Conservation (phyloP, 2,797 vertebrate genomes). For the Sebastes oblongus region DNA sequence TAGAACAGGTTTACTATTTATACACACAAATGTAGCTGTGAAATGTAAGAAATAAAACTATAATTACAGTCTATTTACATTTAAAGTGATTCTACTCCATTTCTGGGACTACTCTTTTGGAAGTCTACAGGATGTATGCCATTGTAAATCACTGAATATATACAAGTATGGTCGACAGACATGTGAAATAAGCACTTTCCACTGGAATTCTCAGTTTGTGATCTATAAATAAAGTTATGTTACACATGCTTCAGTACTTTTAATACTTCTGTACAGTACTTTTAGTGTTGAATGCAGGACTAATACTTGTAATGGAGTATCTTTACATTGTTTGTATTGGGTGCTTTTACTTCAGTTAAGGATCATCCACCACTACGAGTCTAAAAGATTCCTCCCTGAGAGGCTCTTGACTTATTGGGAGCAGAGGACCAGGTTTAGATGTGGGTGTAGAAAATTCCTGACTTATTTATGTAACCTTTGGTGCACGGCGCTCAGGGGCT, state of each 20-base stretch:
- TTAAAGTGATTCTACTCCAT: neutral
- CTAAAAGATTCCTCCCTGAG: constrained; percentile 5
- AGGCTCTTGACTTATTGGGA: constrained; percentile 29
- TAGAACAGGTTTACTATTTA: neutral
- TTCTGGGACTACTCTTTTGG: neutral
- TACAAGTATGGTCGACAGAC: neutral
- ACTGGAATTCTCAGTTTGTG: neutral
- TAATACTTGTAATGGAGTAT: neutral
- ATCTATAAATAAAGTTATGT: neutral
- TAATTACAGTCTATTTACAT: neutral
- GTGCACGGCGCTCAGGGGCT: constrained; percentile 28
- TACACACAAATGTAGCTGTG: neutral
- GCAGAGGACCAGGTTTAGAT: constrained; percentile 60
- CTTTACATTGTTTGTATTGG: too few relatives aligned
- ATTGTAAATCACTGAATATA: neutral
- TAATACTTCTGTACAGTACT: neutral
- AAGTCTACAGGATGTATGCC: neutral
- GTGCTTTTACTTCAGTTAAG: neutral
- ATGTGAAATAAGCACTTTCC: neutral
- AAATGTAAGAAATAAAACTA: neutral
- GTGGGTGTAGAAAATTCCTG: constrained; percentile 76
- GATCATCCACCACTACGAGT: neutral
- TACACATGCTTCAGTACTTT: neutral
- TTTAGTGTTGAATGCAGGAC: neutral
- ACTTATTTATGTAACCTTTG: constrained; percentile 78